Evolutionary conservation across 2,888 invertebrate genomes (phyloP), one percentile per base, ranked within the genome.

Genomic region (Cheilosia scutellata): DNA sequence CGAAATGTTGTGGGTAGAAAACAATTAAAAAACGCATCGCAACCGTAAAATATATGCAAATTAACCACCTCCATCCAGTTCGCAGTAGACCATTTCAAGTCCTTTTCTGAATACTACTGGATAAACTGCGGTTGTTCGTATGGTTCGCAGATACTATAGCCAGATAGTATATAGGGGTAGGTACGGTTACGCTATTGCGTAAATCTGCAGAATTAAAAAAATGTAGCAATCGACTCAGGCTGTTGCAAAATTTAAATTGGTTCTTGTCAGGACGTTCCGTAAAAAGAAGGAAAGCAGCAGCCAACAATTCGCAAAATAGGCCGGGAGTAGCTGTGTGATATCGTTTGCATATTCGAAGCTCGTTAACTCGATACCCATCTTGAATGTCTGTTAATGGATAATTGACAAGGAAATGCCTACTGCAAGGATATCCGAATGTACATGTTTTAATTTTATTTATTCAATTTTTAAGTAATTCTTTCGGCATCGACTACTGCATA

Each of bases 1-100:
- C 37, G 37, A 37, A 37, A 37, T 37, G 37, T 63, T 25, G n/a
- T 27, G 37, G 11, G 5, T 40, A 40, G 40, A 51, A 51, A 37
- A 51, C 51, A 66, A 66, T 66, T 66, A 58, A 70, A 70, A 70
- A 47, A 20, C 13, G 4, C 44, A 42, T 11, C 42, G 29, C 29
- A 31, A 58, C 57, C 70, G 57, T 44, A 33, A 57, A 70, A 70
- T 58, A 58, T 58, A 58, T 57, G 44, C 70, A 71, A 70, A 71
- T 71, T 58, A 58, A 29, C 42, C 40, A 29, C 25, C 42, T 53
- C 16, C 66, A 40, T 11, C 33, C n/a, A 65, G 33, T 9, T 13
- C 7, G 20, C 49, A 49, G 27, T 11, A 13, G 5, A 27, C 5
- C 29, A 4, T 9, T 27, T n/a, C n/a, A 9, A 16, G 6, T 16